Conservation (phyloP, 2,888 invertebrate genomes). For the Lepidochrysops patricia region DNA sequence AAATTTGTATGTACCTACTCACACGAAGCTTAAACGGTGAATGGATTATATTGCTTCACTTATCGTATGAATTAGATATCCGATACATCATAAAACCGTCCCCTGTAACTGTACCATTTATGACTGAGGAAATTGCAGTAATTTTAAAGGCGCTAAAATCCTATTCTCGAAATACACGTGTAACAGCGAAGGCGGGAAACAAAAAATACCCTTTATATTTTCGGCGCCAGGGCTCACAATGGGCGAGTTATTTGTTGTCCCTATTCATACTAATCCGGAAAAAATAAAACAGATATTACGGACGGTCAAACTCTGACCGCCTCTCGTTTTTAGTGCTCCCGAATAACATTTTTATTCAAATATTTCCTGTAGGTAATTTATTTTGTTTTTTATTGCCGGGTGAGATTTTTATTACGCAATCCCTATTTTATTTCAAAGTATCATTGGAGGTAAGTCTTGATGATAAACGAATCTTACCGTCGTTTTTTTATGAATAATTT, state of each 20-base stretch:
- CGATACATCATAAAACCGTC: too few species aligned
- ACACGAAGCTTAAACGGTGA: too few species aligned
- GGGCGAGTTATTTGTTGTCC: slow-evolving; percentile 56
- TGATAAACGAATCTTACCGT: too few species aligned
- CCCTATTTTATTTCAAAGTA: background rate
- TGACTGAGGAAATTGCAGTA: background rate
- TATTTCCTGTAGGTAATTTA: slow-evolving; percentile 65
- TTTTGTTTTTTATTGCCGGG: slow-evolving; percentile 21
- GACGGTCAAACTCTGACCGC: slow-evolving; percentile 52
- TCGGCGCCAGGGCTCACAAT: slow-evolving; percentile 50
- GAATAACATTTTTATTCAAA: slow-evolving; percentile 70
- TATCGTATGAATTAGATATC: too few species aligned
- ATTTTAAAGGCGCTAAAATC: background rate
- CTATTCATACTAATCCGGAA: slow-evolving; percentile 67
- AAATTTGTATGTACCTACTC: too few species aligned
- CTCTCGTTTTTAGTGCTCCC: slow-evolving; percentile 65
- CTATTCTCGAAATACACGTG: background rate
- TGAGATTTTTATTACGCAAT: background rate
- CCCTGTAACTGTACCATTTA: background rate
- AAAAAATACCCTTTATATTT: slow-evolving; percentile 57
- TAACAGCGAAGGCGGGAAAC: slow-evolving; percentile 33
- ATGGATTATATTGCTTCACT: too few species aligned
- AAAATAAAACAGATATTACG: slow-evolving; percentile 70
- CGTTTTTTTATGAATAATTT: too few species aligned
- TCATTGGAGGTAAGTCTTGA: background rate